These are phyloP conservation scores for Aporophyla lueneburgensis DNA, from an alignment of 2,888 invertebrate species.

Conservation along the genomic window DNA sequence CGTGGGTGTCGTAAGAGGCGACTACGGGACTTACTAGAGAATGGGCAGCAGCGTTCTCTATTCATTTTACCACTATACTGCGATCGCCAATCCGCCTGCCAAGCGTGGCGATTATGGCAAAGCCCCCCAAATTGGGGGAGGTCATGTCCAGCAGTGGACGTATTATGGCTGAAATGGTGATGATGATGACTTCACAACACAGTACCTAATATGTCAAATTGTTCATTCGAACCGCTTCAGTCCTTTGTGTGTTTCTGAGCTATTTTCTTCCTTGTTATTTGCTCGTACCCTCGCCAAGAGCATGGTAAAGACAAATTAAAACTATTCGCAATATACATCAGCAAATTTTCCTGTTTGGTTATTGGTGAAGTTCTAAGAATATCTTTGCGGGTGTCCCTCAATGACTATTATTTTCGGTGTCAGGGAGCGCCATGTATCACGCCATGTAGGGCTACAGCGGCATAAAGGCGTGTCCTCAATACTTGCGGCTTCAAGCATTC, in stretches of 20 bases:
- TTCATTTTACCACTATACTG: no score
- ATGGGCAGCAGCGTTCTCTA: no score
- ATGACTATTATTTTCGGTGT: slow-evolving; percentile 61
- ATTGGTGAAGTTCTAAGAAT: slow-evolving; percentile 58
- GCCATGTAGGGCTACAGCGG: slow-evolving; percentile 31
- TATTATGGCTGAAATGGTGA: no score
- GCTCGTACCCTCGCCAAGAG: slow-evolving; percentile 28
- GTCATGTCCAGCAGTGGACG: no score
- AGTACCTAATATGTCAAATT: slow-evolving; percentile 36
- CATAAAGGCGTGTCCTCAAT: slow-evolving; percentile 51
- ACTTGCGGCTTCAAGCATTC: slow-evolving; percentile 50
- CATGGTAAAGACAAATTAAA: slow-evolving; percentile 61
- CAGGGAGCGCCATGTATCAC: slow-evolving; percentile 50
- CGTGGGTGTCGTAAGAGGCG: no score
- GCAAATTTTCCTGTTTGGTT: slow-evolving; percentile 60
- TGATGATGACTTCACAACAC: no score
- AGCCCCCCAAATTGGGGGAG: no score
- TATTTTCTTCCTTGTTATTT: slow-evolving; percentile 46
- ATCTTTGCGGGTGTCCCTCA: slow-evolving; percentile 38
- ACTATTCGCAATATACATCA: slow-evolving; percentile 47
- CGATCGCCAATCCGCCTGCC: no score
- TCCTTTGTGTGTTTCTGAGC: slow-evolving; percentile 37
- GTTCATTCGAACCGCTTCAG: slow-evolving; percentile 25
- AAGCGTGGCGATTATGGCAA: no score
- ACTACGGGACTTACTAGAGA: no score